Percentiles rank a stretch among this genome's conserved stretches.
Conservation (phyloP, 2,888 invertebrate genomes). For the Tupiocoris notatus region DNA sequence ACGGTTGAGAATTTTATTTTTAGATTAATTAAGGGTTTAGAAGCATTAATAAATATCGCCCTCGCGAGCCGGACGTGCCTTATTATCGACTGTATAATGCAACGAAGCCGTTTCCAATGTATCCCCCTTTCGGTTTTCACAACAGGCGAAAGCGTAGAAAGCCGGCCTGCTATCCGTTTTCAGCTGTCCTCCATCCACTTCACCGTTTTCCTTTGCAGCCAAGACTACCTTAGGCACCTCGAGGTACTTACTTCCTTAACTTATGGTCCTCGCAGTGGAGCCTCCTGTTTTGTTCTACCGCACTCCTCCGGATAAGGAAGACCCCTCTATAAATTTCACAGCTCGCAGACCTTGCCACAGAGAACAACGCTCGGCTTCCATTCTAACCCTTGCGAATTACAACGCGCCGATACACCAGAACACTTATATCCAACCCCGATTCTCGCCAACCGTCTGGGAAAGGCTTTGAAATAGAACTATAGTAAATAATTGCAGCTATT, state of each 20-base stretch:
- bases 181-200: background rate
- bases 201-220: background rate
- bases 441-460: background rate
- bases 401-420: constrained; percentile 13
- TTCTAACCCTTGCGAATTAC: constrained; percentile 29
- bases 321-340: constrained; percentile 34
- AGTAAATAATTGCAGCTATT: constrained; percentile 41
- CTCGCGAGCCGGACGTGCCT: too few relatives aligned
- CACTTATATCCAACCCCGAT: background rate
- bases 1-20: too few relatives aligned
- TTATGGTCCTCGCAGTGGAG: constrained; percentile 17
- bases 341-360: constrained; percentile 11
- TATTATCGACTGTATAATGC: too few relatives aligned
- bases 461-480: constrained; percentile 21
- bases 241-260: constrained; percentile 15
- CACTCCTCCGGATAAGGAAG: constrained; percentile 21
- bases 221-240: constrained; percentile 5
- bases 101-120: too few relatives aligned
- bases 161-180: background rate
- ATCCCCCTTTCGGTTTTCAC: too few relatives aligned
- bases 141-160: background rate
- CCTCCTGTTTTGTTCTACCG: constrained; percentile 18
- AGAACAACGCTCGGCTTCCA: background rate
- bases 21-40: too few relatives aligned
- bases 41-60: too few relatives aligned